Percentiles rank a stretch among this genome's conserved stretches.
Evolutionary conservation across 2,888 invertebrate genomes (phyloP).

Genomic region (Latrodectus elegans): DNA sequence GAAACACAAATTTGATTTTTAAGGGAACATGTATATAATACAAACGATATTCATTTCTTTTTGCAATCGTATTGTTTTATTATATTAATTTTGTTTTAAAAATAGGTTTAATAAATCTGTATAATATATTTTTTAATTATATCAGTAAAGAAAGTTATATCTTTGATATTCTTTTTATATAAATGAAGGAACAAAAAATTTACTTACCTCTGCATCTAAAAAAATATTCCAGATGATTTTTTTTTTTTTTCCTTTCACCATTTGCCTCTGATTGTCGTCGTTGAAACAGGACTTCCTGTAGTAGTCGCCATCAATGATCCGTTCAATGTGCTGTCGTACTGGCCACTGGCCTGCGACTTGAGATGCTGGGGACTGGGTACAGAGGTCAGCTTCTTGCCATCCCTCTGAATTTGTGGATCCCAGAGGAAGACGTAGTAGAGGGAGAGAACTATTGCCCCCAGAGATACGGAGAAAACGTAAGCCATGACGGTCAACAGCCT

Average conservation of each 20-base stretch:
- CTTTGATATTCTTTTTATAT: background rate
- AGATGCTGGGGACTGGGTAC: conserved; percentile 12
- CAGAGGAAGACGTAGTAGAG: conserved; percentile 71
- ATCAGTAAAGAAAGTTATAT: background rate
- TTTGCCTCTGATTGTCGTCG: background rate
- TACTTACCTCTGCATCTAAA: background rate
- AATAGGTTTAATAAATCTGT: no score
- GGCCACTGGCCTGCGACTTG: background rate
- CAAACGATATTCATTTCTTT: no score
- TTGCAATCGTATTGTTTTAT: no score
- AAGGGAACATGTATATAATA: no score
- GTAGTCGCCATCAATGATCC: background rate
- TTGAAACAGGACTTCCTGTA: background rate
- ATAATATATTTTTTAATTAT: no score
- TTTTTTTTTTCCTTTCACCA: conserved; percentile 32
- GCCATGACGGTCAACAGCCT: conserved; percentile 70
- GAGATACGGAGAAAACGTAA: conserved; percentile 71
- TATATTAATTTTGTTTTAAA: no score
- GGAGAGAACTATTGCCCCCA: conserved; percentile 70
- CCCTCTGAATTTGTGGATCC: conserved; percentile 66
- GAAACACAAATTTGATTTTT: no score
- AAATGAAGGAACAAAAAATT: background rate
- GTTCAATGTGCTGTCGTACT: background rate
- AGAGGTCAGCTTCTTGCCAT: conserved; percentile 4
- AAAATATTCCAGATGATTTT: background rate